Evolutionary conservation across 1,140 invertebrate species (phyloP), one percentile per base, ranked within the genome.

Genomic region (Drosophila aff.): DNA sequence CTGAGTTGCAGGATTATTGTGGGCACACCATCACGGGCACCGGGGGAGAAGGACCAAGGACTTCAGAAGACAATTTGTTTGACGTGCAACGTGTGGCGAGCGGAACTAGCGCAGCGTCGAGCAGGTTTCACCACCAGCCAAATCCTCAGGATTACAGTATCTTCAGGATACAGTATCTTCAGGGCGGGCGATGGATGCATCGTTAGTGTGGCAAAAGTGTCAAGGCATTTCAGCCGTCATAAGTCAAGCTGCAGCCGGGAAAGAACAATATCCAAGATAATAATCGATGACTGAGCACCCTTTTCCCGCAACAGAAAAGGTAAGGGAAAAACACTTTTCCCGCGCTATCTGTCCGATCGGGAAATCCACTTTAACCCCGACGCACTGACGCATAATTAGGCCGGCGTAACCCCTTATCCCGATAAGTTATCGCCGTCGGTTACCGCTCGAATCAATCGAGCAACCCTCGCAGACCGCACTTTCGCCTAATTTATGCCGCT

Each of bases 1-100:
- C 87, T 84, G 77, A 84, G 84, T 84, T 89, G 84, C 85, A 89
- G 84, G 84, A 87, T 87, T 87, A 87, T 84, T 89, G 85, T 74
- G 73, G 69, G 73, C 55, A 66, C 55, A n/a, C 60, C 36, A 58
- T 2, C 46, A 23, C 21, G 7, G 16, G 41, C 6, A 21, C 5
- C 18, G 4, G 2, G 2, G 43, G 43, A 8, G 4, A 46, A 38
- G 31, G 52, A 53, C 52, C 8, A 55, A 23, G 36, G 43, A 21
- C 60, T 46, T 33, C 71, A 33, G 76, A 77, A 82, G 81, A 55
- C 85, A 87, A 89, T 89, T 89, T 89, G 85, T 90, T 89, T 89
- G 81, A 90, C 78, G 78, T 89, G 84, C 84, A 69, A 89, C 84
- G 84, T 89, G 84, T 89, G 84, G 85, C 85, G 81, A 81, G 62